Evolutionary conservation across 2,888 invertebrate species (phyloP), one percentile per base, ranked within the genome.

Genomic region (Drosophila anceps): DNA sequence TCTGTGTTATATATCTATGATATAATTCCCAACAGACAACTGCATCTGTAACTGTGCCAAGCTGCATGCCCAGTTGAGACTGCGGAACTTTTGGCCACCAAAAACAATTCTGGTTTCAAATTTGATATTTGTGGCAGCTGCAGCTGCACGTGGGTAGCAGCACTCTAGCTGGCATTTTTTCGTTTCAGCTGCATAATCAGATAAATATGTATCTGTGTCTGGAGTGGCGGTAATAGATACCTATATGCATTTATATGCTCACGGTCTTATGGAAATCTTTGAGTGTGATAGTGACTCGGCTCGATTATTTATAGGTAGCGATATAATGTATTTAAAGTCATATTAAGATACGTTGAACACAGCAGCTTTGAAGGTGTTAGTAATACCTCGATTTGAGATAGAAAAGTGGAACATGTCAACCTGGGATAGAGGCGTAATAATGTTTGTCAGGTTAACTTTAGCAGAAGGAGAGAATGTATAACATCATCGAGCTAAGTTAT

Each of bases 1-100:
- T 84, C 73, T 24, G 60, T 51, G 44, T 20, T 39, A 54, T 39
- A 54, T 13, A 54, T 27, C 64, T 65, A 68, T 84, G 89, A 85
- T 82, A 89, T 85, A 85, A 85, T 84, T 89, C 82, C 66, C 62
- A 73, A 60, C 76, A 71, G 53, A 63, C 80, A 63, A 67, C 48
- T 69, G 57, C 80, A 63, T 58, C 41, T 61, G 60, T 60, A 81
- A 73, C 66, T 79, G 77, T 81, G 65, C 71, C 81, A 59, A 33
- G 37, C 59, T 57, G 9, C 41, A 41, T 29, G 12, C 29, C 12
- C 39, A 46, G 31, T 35, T n/a, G 55, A 46, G 50, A n/a, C 48
- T 54, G 61, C 64, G 82, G 69, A 73, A 70, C 63, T 67, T 69
- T 63, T 53, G 63, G 29, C 55, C 41, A 41, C 24, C 43, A 15